These are phyloP conservation scores for Spatula versicolor DNA, from an alignment of 2,797 vertebrate genomes.

Conservation along the genomic window DNA sequence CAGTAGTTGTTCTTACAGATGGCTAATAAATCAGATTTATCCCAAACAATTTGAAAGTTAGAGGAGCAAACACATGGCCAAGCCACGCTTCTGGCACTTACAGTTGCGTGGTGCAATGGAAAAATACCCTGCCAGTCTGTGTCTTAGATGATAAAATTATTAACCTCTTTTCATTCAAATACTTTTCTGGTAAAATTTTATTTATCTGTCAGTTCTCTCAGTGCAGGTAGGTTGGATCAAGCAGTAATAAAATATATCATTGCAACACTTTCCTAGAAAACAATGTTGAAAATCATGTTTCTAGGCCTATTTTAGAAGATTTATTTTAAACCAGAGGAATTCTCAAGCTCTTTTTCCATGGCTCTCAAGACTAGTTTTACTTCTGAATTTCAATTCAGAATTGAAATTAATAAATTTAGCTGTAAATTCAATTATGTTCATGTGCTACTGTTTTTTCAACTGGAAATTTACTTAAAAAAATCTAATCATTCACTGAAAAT, in stretches of 20 bases:
- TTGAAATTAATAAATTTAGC: not conserved
- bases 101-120: not conserved
- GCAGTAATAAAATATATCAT: not conserved
- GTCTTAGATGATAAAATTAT: not conserved
- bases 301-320: not conserved
- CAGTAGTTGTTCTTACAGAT: not conserved
- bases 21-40: conserved; percentile 37
- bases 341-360: not conserved
- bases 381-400: not conserved
- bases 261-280: not conserved
- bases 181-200: not conserved
- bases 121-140: not conserved
- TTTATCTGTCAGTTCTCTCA: not conserved
- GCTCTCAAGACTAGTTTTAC: not conserved
- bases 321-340: not conserved
- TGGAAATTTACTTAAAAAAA: not conserved
- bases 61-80: not conserved
- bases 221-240: not conserved
- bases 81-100: not conserved
- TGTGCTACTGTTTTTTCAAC: not conserved
- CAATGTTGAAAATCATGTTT: not conserved
- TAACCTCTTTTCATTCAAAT: not conserved
- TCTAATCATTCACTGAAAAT: not conserved
- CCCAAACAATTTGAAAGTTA: conserved; percentile 20
- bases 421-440: not conserved